Percentiles rank a stretch among this genome's conserved stretches.
These are phyloP conservation scores for Phataginus tetradactyla DNA, from an alignment of 2,797 vertebrate species.

Conservation along the genomic window DNA sequence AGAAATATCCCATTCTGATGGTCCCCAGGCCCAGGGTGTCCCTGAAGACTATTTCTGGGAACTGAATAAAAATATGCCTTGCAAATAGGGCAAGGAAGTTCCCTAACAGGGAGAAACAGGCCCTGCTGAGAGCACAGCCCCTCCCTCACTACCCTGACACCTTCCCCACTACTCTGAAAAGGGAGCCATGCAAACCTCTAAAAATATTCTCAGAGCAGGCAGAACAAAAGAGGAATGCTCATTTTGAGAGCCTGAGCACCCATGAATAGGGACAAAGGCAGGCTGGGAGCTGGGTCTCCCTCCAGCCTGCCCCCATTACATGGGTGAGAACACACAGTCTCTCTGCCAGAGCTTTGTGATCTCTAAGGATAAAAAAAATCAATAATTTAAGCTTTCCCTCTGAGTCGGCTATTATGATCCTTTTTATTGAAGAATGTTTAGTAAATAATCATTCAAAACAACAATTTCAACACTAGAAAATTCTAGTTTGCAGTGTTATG, in stretches of 20 bases:
- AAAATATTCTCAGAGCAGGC: slow-evolving; percentile 30
- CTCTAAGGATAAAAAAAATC: slow-evolving; percentile 30
- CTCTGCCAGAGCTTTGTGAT: slow-evolving; percentile 28
- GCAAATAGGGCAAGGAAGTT: not conserved
- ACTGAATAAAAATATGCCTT: not conserved
- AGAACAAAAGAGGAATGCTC: slow-evolving; percentile 66
- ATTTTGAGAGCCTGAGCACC: slow-evolving; percentile 58
- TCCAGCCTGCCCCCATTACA: slow-evolving; percentile 60
- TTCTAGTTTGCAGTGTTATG: not conserved
- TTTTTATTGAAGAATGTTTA: not conserved
- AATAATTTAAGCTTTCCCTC: slow-evolving; percentile 1
- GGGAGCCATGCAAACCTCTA: not conserved
- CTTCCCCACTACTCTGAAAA: not conserved
- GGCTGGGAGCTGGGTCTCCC: not conserved
- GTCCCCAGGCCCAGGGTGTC: not conserved
- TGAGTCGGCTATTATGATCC: not conserved
- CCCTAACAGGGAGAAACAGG: not conserved
- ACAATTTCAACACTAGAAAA: not conserved
- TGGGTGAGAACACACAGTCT: slow-evolving; percentile 73
- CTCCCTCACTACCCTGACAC: not conserved
- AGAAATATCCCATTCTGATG: not conserved
- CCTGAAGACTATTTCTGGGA: slow-evolving; percentile 3
- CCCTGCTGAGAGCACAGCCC: not conserved
- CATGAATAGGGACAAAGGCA: slow-evolving; percentile 69
- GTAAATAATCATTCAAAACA: slow-evolving; percentile 22